Base-by-base conservation (phyloP, 2,113 vertebrate species). In the Pampusana beccarii region DNA sequence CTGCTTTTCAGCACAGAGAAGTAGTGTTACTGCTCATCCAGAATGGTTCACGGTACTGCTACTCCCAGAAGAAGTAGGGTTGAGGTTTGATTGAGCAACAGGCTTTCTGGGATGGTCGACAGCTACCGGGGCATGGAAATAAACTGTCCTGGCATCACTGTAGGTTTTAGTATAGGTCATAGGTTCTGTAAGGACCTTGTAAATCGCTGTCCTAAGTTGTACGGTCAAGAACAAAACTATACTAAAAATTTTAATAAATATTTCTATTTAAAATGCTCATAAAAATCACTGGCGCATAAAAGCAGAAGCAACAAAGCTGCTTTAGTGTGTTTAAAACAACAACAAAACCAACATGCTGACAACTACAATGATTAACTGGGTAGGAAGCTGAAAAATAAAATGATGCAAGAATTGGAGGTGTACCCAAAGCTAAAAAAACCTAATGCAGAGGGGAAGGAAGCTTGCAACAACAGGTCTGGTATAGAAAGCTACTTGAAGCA, bases 231-330 rank as follows among this genome's bases (percentile, higher is more conserved):
- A 20, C 7, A n/a, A 46, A 79, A 60, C 29, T 5, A 54, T 70
- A 21, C 1, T 7, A 19, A 53, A 19, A 21, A 16, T 4, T 15
- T 67, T 15, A 4, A n/a, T 9, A 0, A 51, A 7, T 40, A 17
- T 64, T 69, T 25, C 3, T 36, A n/a, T 78, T 66, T 86, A 23
- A 81, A 66, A 82, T 64, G 50, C 13, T 73, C 2, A 7, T 56
- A 42, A 73, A 79, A 64, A 34, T 48, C 33, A 31, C 9, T 18
- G 25, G 6, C 12, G 10, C 17, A 6, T 3, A 7, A 33, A 19
- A 74, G n/a, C 14, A 62, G 42, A 50, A 70, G 36, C 4, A 64
- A 21, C 26, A 11, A 48, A 65, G 2, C 12, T 50, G 6, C 33
- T 86, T 81, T 66, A 36, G 12, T 53, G 33, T 23, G 13, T 64